These are phyloP conservation scores for Linyphia triangularis DNA, from an alignment of 2,888 invertebrate species.

Conservation along the genomic window DNA sequence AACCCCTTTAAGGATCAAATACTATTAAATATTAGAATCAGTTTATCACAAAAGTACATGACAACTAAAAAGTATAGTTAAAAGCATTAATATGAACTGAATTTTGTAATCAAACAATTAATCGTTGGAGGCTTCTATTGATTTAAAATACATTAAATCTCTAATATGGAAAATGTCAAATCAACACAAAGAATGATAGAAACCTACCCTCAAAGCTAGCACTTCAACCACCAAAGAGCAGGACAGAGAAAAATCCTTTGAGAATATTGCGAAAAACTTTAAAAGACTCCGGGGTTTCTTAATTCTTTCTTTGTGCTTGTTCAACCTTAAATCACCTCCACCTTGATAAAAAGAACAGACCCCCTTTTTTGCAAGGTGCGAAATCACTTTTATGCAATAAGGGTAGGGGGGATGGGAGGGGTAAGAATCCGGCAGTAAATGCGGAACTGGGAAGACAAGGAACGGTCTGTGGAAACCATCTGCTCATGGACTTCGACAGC, in stretches of 20 bases:
- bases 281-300: not conserved
- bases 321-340: not conserved
- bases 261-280: not conserved
- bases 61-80: too few species aligned
- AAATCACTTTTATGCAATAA: not conserved
- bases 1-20: too few species aligned
- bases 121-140: too few species aligned
- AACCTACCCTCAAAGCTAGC: too few species aligned
- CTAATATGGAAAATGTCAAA: too few species aligned
- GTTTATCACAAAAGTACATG: too few species aligned
- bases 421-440: not conserved
- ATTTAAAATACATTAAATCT: too few species aligned
- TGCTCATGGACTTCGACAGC: not conserved
- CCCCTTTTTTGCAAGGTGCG: not conserved
- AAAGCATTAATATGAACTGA: too few species aligned
- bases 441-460: constrained; percentile 3
- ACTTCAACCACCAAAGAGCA: not conserved
- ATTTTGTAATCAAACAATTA: too few species aligned
- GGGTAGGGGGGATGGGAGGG: not conserved
- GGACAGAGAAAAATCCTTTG: not conserved
- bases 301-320: not conserved
- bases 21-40: too few species aligned
- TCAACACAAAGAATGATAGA: not conserved
- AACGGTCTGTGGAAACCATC: not conserved
- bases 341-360: not conserved